These are phyloP conservation scores for Alca torda DNA, from an alignment of 2,797 vertebrate species.

Conservation along the genomic window DNA sequence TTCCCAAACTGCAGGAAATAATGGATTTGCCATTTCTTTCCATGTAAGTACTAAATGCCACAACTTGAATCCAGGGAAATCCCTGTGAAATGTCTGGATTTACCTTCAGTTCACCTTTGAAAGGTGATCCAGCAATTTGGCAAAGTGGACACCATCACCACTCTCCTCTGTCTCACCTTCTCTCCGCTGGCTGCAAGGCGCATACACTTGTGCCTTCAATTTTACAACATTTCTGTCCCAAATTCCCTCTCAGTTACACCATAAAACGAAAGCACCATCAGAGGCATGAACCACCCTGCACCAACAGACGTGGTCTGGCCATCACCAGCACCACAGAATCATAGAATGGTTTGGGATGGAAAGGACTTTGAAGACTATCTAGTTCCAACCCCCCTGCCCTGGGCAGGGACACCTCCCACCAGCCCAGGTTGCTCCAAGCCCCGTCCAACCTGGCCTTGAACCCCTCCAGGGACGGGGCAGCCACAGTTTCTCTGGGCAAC, in stretches of 20 bases:
- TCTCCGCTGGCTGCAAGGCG: neutral
- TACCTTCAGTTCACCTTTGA: neutral
- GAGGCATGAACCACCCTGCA: no score
- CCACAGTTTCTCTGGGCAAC: neutral
- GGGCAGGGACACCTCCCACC: neutral
- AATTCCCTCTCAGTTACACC: no score
- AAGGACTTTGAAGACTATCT: neutral
- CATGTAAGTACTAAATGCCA: neutral
- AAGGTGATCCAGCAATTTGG: neutral
- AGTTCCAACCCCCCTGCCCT: neutral
- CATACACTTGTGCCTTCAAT: neutral
- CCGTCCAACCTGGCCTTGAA: neutral
- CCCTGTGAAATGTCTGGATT: neutral
- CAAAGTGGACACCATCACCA: rapidly evolving
- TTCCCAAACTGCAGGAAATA: neutral
- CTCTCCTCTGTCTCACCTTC: neutral
- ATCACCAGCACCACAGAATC: neutral
- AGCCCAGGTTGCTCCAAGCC: neutral
- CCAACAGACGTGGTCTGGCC: neutral
- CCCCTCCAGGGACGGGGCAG: neutral
- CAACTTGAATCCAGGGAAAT: neutral
- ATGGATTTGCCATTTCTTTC: neutral
- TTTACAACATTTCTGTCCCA: neutral
- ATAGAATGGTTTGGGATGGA: neutral
- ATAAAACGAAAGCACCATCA: neutral